Percentiles rank a stretch among this genome's conserved stretches.
Evolutionary conservation across 1,140 invertebrate species (phyloP).

Genomic region (Meloidogyne hapla): DNA sequence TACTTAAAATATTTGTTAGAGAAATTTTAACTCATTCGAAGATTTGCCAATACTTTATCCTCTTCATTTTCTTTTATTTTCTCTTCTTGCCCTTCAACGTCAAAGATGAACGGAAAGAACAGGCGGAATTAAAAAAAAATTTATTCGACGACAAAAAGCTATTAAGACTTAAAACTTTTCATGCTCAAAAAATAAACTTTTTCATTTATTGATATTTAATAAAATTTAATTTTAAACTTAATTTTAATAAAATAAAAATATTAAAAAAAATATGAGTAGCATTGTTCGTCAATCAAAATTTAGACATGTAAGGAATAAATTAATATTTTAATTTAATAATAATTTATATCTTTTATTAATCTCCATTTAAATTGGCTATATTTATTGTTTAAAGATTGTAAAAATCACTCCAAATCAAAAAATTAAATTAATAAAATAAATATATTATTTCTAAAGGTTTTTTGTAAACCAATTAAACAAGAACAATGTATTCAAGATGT

Average conservation of each 20-base stretch:
- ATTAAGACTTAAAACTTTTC: background rate
- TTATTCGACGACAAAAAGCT: background rate
- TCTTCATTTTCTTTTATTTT: background rate
- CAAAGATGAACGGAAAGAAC: background rate
- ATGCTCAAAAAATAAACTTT: background rate
- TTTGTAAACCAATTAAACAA: slow-evolving; percentile 89
- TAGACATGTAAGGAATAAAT: slow-evolving; percentile 38
- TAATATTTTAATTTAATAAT: too few species aligned
- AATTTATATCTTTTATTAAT: too few species aligned
- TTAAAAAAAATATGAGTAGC: slow-evolving; percentile 28
- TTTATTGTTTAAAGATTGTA: too few species aligned
- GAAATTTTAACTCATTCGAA: slow-evolving; percentile 3
- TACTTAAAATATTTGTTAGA: slow-evolving; percentile 6
- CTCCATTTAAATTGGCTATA: too few species aligned
- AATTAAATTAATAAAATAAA: too few species aligned
- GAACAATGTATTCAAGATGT: slow-evolving; percentile 95
- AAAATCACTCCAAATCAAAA: too few species aligned
- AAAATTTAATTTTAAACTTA: background rate
- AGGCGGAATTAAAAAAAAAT: background rate
- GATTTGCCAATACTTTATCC: slow-evolving; percentile 5
- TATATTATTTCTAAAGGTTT: slow-evolving; percentile 75
- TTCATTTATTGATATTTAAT: background rate
- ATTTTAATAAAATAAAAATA: background rate
- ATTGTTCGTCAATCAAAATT: slow-evolving; percentile 54
- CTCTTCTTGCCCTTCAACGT: background rate